A percentile compares a stretch with the other conserved stretches of the same genome.
Conservation (phyloP, 2,888 invertebrate genomes). For the Macrostomum cliftonense region DNA sequence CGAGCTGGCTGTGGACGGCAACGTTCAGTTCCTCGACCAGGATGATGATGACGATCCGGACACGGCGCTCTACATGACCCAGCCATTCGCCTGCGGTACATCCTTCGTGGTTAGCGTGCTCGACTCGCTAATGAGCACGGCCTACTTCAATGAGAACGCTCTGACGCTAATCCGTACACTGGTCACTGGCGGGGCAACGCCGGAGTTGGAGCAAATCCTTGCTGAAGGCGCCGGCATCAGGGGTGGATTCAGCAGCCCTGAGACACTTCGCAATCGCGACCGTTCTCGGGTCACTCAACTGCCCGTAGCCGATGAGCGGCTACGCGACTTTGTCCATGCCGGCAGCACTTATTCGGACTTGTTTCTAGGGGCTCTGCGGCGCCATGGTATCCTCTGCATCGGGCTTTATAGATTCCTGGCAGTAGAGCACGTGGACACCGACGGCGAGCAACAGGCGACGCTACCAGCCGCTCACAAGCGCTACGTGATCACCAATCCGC, state of each 20-base stretch:
- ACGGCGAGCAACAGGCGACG: neutral
- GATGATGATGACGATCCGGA: constrained; percentile 91
- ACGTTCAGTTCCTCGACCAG: constrained; percentile 54
- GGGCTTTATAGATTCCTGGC: constrained; percentile 64
- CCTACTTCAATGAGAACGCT: constrained; percentile 99
- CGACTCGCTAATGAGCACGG: constrained; percentile 98
- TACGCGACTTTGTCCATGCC: constrained; percentile 49
- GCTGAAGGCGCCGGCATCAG: constrained; percentile 96
- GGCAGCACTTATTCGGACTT: constrained; percentile 60
- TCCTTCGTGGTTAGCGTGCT: constrained; percentile 99
- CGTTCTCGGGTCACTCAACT: constrained; percentile 95
- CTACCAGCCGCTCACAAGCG: constrained; percentile 47
- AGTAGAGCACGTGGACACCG: neutral
- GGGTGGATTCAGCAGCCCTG: constrained; percentile 87
- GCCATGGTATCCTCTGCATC: constrained; percentile 95
- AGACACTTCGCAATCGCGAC: constrained; percentile 83
- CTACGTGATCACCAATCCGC: constrained; percentile 96
- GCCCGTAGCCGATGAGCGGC: constrained; percentile 85
- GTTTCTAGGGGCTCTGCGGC: constrained; percentile 81
- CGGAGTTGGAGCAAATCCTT: constrained; percentile 89
- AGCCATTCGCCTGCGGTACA: constrained; percentile 98
- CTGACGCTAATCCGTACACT: constrained; percentile 91
- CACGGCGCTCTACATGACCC: constrained; percentile 95
- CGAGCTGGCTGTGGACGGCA: constrained; percentile 80
- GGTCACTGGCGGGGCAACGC: constrained; percentile 98